Conservation (phyloP, 2,113 vertebrate species). For the Opisthocomus hoazin region DNA sequence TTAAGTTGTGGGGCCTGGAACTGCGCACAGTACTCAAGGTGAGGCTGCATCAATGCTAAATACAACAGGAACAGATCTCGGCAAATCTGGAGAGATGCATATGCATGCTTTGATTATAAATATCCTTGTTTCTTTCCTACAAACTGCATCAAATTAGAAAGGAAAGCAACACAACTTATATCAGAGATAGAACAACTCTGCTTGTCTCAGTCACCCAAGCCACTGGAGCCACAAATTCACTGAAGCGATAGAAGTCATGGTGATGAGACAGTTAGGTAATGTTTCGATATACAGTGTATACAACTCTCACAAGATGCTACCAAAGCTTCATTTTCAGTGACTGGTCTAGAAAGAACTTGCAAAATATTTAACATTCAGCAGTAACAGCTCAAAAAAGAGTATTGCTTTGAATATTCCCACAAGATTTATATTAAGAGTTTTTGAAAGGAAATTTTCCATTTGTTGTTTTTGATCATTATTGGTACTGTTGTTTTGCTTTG, state of each 20-base stretch:
- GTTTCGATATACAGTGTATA: neutral
- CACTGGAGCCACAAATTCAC: neutral
- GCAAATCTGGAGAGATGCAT: neutral
- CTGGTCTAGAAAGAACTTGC: neutral
- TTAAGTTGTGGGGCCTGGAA: too few relatives aligned
- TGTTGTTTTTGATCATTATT: neutral
- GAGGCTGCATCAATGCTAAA: too few relatives aligned
- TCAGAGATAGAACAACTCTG: neutral
- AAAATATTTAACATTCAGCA: neutral
- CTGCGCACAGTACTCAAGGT: too few relatives aligned
- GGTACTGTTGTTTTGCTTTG: neutral
- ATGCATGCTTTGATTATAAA: neutral
- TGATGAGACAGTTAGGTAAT: neutral
- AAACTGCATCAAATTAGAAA: neutral
- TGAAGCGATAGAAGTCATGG: neutral
- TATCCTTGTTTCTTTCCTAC: neutral
- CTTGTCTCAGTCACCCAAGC: neutral
- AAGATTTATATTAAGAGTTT: neutral
- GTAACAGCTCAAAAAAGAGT: neutral
- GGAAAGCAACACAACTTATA: neutral
- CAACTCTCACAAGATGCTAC: neutral
- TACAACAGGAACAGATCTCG: too few relatives aligned
- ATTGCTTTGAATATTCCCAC: neutral
- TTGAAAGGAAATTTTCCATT: neutral
- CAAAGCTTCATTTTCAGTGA: neutral